Percentiles rank a stretch among this genome's conserved stretches.
phyloP scores from a whole-genome alignment of 2,113 vertebrate species.

The Cyprinodon brontotheroides region DNA sequence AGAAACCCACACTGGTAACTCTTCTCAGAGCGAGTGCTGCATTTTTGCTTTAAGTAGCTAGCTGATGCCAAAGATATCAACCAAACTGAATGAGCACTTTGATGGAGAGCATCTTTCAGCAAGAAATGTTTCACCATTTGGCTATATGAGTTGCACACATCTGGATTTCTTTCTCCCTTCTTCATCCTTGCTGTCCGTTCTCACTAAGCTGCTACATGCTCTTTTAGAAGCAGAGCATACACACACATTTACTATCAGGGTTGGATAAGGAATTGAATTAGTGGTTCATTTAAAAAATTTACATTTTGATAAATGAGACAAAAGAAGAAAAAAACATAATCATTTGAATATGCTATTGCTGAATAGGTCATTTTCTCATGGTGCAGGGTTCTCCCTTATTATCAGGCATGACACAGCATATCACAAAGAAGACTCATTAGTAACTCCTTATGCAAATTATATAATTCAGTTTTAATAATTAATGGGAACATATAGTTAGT shows the following conservation, averaged over 20 bases:
- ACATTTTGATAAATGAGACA: not conserved
- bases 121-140: constrained; percentile 27
- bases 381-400: constrained; percentile 2
- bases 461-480: constrained; percentile 47
- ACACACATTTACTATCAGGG: constrained; percentile 7
- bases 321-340: not conserved
- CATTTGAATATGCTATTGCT: not conserved
- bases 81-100: constrained; percentile 28
- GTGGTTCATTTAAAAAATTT: constrained; percentile 6
- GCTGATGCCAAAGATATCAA: constrained; percentile 40
- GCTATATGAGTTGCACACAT: constrained; percentile 7
- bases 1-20: constrained; percentile 24
- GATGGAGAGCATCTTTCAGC: constrained; percentile 42
- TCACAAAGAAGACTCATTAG: constrained; percentile 27
- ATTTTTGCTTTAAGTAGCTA: constrained; percentile 31
- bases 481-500: constrained; percentile 35
- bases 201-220: not conserved
- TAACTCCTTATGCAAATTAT: constrained; percentile 31
- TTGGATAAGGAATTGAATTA: constrained; percentile 15
- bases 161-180: constrained; percentile 7
- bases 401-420: not conserved
- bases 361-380: constrained; percentile 25
- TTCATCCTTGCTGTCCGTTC: constrained; percentile 4
- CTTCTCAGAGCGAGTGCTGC: constrained; percentile 6
- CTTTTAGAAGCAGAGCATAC: not conserved